Conservation (phyloP, 2,888 invertebrate genomes). For the Microplitis deprimator region DNA sequence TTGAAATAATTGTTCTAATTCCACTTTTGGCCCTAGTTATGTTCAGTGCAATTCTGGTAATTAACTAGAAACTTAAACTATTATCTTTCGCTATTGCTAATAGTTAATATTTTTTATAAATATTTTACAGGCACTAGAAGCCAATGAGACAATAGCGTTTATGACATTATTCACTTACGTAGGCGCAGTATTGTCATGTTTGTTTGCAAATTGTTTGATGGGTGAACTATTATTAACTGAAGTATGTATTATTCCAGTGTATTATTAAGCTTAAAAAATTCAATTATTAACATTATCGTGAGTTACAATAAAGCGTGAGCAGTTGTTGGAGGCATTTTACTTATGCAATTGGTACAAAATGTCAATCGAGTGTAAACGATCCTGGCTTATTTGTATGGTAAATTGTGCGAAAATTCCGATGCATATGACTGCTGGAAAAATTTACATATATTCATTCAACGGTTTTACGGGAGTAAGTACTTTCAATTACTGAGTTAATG, state of each 20-base stretch:
- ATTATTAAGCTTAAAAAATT: too few species aligned
- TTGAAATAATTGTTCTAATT: background rate
- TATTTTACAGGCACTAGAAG: background rate
- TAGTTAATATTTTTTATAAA: too few species aligned
- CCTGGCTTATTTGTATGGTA: conserved; percentile 73
- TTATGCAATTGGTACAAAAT: conserved; percentile 75
- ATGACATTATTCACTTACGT: background rate
- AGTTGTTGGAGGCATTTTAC: conserved; percentile 73
- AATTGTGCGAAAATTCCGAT: conserved; percentile 72
- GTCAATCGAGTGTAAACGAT: conserved; percentile 68
- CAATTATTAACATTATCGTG: too few species aligned
- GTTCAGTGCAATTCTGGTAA: background rate
- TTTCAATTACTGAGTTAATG: background rate
- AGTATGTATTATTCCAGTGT: background rate
- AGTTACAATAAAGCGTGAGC: conserved; percentile 63
- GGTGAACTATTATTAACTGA: conserved; percentile 51
- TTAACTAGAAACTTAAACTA: background rate
- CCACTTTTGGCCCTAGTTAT: background rate
- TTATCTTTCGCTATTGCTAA: too few species aligned
- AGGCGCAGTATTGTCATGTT: conserved; percentile 42
- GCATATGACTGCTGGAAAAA: conserved; percentile 74
- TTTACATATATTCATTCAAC: conserved; percentile 73
- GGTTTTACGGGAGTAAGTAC: conserved; percentile 73
- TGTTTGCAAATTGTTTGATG: conserved; percentile 53
- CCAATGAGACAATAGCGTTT: background rate